Conservation (phyloP, 2,113 vertebrate genomes). For the Sturnira hondurensis region DNA sequence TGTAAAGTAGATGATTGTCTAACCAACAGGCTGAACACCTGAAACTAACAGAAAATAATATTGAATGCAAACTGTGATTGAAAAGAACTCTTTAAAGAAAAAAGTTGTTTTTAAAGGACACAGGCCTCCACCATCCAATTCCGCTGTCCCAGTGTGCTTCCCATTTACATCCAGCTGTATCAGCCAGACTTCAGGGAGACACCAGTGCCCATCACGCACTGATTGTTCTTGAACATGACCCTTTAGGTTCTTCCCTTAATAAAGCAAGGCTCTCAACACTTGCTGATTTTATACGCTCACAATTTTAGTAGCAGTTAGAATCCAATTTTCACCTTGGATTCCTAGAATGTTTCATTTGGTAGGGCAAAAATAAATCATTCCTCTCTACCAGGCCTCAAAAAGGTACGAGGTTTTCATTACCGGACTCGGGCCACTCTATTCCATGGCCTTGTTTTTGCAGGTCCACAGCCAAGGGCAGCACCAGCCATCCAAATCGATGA, state of each 20-base stretch:
- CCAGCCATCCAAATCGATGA: conserved; percentile 36
- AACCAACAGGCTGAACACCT: not conserved
- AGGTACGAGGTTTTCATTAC: conserved; percentile 65
- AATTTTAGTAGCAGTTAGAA: conserved; percentile 42
- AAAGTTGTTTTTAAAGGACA: not conserved
- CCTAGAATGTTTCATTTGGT: conserved; percentile 67
- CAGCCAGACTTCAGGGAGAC: not conserved
- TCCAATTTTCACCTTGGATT: conserved; percentile 62
- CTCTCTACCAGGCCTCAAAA: conserved; percentile 40
- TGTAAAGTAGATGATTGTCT: not conserved
- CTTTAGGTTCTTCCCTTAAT: not conserved
- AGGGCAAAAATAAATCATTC: conserved; percentile 54
- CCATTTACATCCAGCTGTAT: conserved; percentile 21
- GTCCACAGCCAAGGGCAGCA: conserved; percentile 59
- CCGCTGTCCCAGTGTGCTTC: not conserved
- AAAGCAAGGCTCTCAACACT: conserved; percentile 34
- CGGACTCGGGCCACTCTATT: conserved; percentile 47
- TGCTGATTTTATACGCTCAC: conserved; percentile 38
- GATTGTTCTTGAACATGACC: not conserved
- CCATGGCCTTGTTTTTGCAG: conserved; percentile 55
- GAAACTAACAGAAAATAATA: not conserved
- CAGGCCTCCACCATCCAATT: not conserved
- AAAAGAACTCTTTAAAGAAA: not conserved
- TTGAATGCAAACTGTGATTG: not conserved
- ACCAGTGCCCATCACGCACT: not conserved